Percentiles rank a stretch among this genome's conserved stretches.
Evolutionary conservation across 2,888 invertebrate genomes (phyloP).

Genomic region (Leistus spinibarbis): DNA sequence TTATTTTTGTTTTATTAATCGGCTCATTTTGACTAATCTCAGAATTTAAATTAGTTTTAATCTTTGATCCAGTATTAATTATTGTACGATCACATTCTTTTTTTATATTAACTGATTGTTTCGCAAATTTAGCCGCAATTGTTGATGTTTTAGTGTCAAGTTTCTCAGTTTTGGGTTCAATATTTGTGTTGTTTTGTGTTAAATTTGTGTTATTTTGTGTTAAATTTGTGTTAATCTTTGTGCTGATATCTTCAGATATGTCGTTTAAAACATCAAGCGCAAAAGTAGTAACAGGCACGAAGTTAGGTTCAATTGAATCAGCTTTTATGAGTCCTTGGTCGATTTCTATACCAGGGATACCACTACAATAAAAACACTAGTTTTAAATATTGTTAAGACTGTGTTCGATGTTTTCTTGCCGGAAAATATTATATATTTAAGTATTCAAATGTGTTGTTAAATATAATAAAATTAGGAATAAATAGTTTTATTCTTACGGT

Average conservation of each 20-base stretch:
- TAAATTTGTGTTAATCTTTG: slow-evolving; percentile 33
- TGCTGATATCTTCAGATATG: slow-evolving; percentile 47
- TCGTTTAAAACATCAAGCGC: slow-evolving; percentile 60
- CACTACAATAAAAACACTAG: slow-evolving; percentile 46
- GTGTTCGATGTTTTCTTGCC: neutral
- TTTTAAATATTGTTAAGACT: neutral
- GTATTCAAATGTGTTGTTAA: neutral
- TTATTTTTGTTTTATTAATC: neutral
- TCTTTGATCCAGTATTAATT: slow-evolving; percentile 14
- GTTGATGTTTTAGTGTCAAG: neutral
- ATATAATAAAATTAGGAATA: neutral
- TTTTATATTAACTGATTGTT: neutral
- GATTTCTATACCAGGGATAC: slow-evolving; percentile 64
- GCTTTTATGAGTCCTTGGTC: slow-evolving; percentile 57
- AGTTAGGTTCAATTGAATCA: slow-evolving; percentile 47
- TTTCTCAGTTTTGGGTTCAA: slow-evolving; percentile 26
- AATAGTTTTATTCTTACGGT: slow-evolving; percentile 49
- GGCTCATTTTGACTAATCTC: neutral
- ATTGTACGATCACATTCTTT: slow-evolving; percentile 14
- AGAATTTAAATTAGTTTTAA: neutral
- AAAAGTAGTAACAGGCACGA: slow-evolving; percentile 62
- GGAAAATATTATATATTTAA: neutral
- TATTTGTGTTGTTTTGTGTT: slow-evolving; percentile 2
- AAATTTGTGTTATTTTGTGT: neutral
- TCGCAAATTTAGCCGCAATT: neutral